Conservation (phyloP, 2,888 invertebrate genomes). For the Prosapia bicincta region DNA sequence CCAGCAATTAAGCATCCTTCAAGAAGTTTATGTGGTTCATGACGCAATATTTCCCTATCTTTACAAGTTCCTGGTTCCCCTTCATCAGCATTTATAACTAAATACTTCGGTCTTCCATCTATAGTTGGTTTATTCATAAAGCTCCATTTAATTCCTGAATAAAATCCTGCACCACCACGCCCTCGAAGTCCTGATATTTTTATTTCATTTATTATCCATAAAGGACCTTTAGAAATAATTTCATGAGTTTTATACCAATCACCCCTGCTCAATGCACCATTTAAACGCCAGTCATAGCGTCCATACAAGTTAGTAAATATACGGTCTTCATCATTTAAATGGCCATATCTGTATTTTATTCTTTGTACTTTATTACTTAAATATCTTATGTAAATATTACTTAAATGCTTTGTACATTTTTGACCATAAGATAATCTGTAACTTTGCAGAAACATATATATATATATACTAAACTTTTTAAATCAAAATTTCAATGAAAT, state of each 20-base stretch:
- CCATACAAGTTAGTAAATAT: conserved; percentile 98
- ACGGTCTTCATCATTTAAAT: conserved; percentile 87
- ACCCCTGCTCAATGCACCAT: conserved; percentile 86
- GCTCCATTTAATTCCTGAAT: neutral
- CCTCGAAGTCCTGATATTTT: conserved; percentile 2
- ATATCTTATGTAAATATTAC: too few relatives aligned
- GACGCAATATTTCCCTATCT: neutral
- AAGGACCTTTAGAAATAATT: conserved; percentile 87
- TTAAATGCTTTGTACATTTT: too few relatives aligned
- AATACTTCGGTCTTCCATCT: neutral
- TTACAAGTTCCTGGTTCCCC: conserved; percentile 3
- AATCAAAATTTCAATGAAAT: too few relatives aligned
- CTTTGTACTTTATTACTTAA: neutral
- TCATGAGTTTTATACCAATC: conserved; percentile 99
- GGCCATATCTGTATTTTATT: conserved; percentile 59
- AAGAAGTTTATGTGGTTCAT: neutral
- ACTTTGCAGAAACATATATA: too few relatives aligned
- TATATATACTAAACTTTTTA: too few relatives aligned
- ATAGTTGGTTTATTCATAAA: neutral
- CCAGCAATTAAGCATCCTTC: neutral
- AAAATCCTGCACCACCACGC: conserved; percentile 6
- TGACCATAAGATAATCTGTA: too few relatives aligned
- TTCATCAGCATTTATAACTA: neutral
- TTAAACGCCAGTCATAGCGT: conserved; percentile 94
- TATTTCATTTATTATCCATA: conserved; percentile 87